Conservation (phyloP, 2,888 invertebrate genomes). For the Archips crataeganus region DNA sequence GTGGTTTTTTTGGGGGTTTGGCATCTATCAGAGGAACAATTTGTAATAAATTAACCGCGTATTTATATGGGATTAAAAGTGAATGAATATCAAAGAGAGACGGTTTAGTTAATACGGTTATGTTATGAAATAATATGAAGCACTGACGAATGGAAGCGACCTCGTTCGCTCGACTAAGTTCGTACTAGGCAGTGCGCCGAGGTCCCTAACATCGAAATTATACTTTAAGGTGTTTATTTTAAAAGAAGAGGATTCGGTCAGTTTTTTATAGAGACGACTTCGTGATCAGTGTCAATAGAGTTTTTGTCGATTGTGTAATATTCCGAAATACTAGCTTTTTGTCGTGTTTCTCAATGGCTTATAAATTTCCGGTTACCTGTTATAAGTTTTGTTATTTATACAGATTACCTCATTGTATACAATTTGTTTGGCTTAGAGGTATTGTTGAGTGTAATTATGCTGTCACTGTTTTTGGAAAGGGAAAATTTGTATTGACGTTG, state of each 20-base stretch:
- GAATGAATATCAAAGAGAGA: no score
- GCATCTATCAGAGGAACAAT: no score
- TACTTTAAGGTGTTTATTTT: background rate
- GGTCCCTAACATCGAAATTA: background rate
- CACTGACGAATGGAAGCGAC: no score
- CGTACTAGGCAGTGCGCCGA: no score
- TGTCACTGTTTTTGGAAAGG: background rate
- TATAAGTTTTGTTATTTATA: conserved; percentile 36
- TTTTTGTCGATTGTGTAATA: conserved; percentile 38
- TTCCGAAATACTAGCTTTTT: conserved; percentile 32
- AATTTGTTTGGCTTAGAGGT: background rate
- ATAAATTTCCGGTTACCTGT: conserved; percentile 34
- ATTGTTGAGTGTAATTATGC: background rate
- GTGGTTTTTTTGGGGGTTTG: no score
- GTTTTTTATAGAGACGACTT: conserved; percentile 30
- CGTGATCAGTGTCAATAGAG: conserved; percentile 36
- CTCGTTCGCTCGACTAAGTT: no score
- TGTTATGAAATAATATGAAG: no score
- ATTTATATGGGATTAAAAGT: no score
- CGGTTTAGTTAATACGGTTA: no score
- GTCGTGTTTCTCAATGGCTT: conserved; percentile 26
- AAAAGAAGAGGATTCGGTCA: conserved; percentile 23
- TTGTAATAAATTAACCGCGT: no score
- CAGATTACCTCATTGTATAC: conserved; percentile 29
- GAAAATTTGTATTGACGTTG: background rate